A percentile compares a stretch with the other conserved stretches of the same genome.
Conservation (phyloP, 1,140 invertebrate genomes). For the Anagrus nilaparvatae region DNA sequence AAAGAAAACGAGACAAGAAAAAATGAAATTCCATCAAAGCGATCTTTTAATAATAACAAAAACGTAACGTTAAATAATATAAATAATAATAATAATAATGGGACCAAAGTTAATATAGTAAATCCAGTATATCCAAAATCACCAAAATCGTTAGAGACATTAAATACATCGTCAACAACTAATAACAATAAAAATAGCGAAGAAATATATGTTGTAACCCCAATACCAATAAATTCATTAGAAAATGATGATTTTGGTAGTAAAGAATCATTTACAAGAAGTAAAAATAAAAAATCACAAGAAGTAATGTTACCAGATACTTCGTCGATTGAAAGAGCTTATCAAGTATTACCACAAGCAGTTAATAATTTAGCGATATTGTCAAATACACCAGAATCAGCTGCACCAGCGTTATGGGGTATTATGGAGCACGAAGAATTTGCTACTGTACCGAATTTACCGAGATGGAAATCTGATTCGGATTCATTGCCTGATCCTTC, state of each 20-base stretch:
- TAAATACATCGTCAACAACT: no score
- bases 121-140: slow-evolving; percentile 11
- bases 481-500: slow-evolving; percentile 15
- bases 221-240: slow-evolving; percentile 8
- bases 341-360: slow-evolving; percentile 38
- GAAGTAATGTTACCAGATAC: background rate
- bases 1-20: no score
- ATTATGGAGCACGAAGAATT: slow-evolving; percentile 40
- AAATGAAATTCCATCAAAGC: no score
- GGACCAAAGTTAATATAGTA: slow-evolving; percentile 10
- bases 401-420: slow-evolving; percentile 34
- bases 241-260: background rate
- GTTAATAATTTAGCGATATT: slow-evolving; percentile 38
- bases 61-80: no score
- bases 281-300: background rate
- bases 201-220: slow-evolving; percentile 15
- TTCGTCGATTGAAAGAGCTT: slow-evolving; percentile 33
- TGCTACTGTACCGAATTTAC: slow-evolving; percentile 14
- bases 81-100: no score
- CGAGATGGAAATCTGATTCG: slow-evolving; percentile 11
- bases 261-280: no score
- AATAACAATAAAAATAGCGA: no score
- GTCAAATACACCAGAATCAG: slow-evolving; percentile 30
- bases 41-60: no score
- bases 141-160: no score